Conservation (phyloP, 2,797 vertebrate genomes). For the Smutsia temminckii region DNA sequence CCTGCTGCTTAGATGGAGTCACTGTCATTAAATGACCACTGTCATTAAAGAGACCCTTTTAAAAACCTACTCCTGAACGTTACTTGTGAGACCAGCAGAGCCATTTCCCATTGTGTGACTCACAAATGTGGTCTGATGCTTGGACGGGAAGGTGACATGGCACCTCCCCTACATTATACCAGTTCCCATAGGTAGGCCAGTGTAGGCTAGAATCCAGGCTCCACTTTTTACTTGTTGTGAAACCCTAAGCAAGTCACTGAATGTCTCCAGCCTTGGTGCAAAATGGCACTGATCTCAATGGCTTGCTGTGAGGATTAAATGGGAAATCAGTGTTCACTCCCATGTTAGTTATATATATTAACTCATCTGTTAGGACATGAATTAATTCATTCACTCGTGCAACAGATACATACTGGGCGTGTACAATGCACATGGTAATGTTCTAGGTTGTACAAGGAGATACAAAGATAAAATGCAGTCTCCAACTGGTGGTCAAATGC, state of each 20-base stretch:
- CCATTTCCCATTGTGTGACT: background rate
- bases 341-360: background rate
- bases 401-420: background rate
- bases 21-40: background rate
- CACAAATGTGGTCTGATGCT: background rate
- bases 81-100: background rate
- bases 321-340: background rate
- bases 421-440: background rate
- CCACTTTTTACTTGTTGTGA: background rate
- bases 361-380: background rate
- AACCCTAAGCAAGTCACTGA: background rate
- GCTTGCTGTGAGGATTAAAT: background rate
- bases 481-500: background rate
- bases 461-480: background rate
- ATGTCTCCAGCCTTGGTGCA: background rate
- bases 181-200: background rate
- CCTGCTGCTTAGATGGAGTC: background rate
- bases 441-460: background rate
- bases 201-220: background rate
- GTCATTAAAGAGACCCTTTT: background rate
- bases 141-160: background rate
- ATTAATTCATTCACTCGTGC: background rate
- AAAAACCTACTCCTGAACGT: background rate
- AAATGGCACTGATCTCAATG: background rate
- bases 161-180: background rate